These are phyloP conservation scores for Chamaea fasciata DNA, from an alignment of 2,113 vertebrate genomes.

Conservation along the genomic window DNA sequence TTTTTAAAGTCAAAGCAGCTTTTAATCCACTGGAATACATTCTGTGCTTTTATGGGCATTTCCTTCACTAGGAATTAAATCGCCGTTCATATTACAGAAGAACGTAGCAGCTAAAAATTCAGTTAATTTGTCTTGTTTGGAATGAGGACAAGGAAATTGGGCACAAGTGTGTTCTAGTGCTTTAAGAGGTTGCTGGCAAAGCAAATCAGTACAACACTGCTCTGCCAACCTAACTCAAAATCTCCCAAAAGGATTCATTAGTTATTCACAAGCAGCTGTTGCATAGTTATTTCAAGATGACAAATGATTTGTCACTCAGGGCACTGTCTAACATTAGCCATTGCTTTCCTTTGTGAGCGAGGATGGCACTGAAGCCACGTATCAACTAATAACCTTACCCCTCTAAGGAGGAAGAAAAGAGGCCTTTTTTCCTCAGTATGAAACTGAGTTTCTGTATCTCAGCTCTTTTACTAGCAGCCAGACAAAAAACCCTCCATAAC, in stretches of 20 bases:
- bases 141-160: neutral
- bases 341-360: neutral
- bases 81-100: neutral
- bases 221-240: neutral
- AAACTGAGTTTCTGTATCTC: neutral
- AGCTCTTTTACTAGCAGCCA: neutral
- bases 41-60: neutral
- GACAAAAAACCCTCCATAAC: neutral
- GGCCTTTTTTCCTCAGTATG: neutral
- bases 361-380: neutral
- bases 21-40: neutral
- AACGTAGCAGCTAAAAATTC: neutral
- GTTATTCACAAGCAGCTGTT: slow-evolving; percentile 29
- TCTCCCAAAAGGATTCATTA: neutral
- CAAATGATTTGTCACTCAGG: neutral
- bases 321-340: neutral
- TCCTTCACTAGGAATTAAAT: neutral
- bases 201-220: neutral
- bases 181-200: slow-evolving; percentile 24
- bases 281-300: neutral
- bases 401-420: neutral
- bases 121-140: neutral
- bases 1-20: neutral
- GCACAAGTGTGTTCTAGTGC: neutral
- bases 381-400: neutral